Base-by-base conservation (phyloP, 2,888 invertebrate genomes). In the Sabatieria punctata region DNA sequence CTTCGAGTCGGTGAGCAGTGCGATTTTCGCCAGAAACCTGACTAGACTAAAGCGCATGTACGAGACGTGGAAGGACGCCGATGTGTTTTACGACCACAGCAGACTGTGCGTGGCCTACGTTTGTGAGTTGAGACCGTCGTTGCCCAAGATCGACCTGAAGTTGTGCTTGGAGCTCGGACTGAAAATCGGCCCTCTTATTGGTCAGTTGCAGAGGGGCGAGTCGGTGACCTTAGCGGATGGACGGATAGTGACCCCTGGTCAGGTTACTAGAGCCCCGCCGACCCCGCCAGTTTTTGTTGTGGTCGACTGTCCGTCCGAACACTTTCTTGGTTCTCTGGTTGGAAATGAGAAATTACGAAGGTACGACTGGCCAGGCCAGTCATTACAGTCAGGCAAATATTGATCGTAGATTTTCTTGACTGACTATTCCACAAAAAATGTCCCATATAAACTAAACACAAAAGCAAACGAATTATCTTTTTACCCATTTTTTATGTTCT, bases 151-250 rank as follows among this genome's bases (percentile, higher is more conserved):
- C 0, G 74, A 77, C 57, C 61, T 85, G 35, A 76, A 78, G 21
- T 82, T 82, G 63, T 89, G 89, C 65, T 77, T 84, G 1, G 77
- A 80, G 43, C 66, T 71, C 21, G 83, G 84, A 0, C 77, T 89
- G 3, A 78, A 79, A 37, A 67, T 68, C 0, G 93, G 93, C 0
- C 91, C 93, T 0, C 59, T 82, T 50, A 69, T 91, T 13, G 86
- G 85, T 0, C 71, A 78, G 60, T 70, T 95, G 22, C 93, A 93
- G 69, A 74, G 74, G 53, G 91, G 91, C 0, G 70, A 78, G 42
- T 78, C 83, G 60, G 73, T 95, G 0, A 76, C 77, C 0, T 67
- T 93, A 44, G 71, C 76, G 0, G 74, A 85, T 67, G 93, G 93
- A 0, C 76, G 67, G 0, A 59, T 80, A 1, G 66, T 73, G 47